A percentile compares a stretch with the other conserved stretches of the same genome.
Conservation (phyloP, 1,140 invertebrate species). For the Leptinotarsa lineolata region DNA sequence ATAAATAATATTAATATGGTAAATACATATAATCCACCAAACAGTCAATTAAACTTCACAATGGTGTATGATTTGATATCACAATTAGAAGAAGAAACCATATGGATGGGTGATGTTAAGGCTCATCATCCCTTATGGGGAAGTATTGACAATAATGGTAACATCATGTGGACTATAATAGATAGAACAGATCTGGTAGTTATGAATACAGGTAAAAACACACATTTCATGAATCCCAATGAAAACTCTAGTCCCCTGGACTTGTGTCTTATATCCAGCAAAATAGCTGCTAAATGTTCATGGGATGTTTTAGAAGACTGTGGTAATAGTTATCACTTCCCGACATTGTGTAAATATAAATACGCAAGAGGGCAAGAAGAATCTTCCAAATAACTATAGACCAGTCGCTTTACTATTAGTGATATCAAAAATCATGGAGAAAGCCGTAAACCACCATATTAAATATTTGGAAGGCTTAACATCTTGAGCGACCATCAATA, state of each 20-base stretch:
- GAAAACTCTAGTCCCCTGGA: neutral
- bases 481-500: no score
- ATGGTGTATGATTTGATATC: neutral
- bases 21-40: conserved; percentile 17
- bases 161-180: neutral
- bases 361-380: no score
- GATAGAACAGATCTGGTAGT: neutral
- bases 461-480: no score
- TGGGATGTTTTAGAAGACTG: neutral
- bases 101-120: conserved; percentile 23
- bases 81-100: neutral
- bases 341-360: neutral
- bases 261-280: neutral
- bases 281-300: neutral
- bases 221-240: neutral
- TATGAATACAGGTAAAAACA: neutral
- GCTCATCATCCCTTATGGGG: conserved; percentile 26
- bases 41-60: neutral
- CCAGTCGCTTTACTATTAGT: no score
- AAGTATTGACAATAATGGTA: conserved; percentile 13
- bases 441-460: no score
- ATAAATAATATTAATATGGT: conserved; percentile 18
- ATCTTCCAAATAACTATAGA: no score
- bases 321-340: neutral
- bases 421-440: no score